Conservation (phyloP, 2,888 invertebrate species). For the Trissolcus brochymenae region DNA sequence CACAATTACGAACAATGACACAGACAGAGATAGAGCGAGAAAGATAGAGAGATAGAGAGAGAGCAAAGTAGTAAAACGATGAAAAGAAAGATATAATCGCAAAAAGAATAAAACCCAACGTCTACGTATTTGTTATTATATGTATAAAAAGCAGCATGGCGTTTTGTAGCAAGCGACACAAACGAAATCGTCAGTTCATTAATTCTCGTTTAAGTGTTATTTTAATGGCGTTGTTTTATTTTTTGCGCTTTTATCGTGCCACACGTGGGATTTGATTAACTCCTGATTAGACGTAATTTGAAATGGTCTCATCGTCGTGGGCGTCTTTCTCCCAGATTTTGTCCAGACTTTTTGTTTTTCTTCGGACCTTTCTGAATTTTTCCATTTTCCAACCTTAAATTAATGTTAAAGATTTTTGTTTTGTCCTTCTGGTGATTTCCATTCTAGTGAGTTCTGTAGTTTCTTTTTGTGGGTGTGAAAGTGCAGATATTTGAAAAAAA, state of each 20-base stretch:
- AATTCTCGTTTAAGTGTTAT: slow-evolving; percentile 56
- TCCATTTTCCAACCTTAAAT: not conserved
- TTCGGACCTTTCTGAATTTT: slow-evolving; percentile 6
- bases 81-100: slow-evolving; percentile 18
- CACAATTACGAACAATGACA: slow-evolving; percentile 10
- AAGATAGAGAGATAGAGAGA: slow-evolving; percentile 18
- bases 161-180: slow-evolving; percentile 58
- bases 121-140: slow-evolving; percentile 28
- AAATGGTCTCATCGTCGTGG: slow-evolving; percentile 55
- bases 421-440: not conserved
- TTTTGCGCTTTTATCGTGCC: slow-evolving; percentile 46
- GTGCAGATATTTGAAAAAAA: not conserved
- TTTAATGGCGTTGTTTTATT: slow-evolving; percentile 58
- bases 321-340: slow-evolving; percentile 52
- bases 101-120: slow-evolving; percentile 36
- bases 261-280: slow-evolving; percentile 52
- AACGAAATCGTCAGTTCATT: slow-evolving; percentile 56
- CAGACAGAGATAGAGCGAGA: slow-evolving; percentile 15
- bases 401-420: not conserved
- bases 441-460: no score
- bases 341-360: slow-evolving; percentile 10
- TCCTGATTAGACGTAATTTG: slow-evolving; percentile 59
- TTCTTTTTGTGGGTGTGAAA: no score
- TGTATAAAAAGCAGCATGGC: slow-evolving; percentile 43
- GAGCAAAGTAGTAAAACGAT: slow-evolving; percentile 31